Evolutionary conservation across 2,888 invertebrate genomes (phyloP), one percentile per base, ranked within the genome.

Genomic region (Plagodis pulveraria): DNA sequence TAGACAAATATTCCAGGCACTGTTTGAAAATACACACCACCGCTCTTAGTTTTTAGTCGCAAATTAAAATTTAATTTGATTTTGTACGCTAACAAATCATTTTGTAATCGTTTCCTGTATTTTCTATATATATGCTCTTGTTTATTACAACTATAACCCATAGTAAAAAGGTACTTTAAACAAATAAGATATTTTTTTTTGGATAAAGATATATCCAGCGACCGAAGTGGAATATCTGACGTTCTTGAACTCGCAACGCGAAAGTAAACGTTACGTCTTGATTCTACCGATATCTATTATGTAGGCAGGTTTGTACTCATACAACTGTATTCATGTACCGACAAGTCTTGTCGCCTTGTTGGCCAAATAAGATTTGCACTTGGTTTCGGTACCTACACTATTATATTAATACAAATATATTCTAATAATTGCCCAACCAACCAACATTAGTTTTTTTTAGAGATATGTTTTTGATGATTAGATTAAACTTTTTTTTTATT

Each of bases 301-400:
- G 38, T 4, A 38, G 38, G 6, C 38, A 38, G 38, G 38, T 38
- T 9, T 22, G 22, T 22, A 22, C 22, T 22, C 22, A 22, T 22
- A 4, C 22, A 12, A 40, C 40, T 52, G 47, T 52, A 43, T 33
- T 56, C 84, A 62, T 80, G 84, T 81, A 77, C 66, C 62, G 77
- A 84, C 84, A 78, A 73, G 84, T 84, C 67, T 61, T 61, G 48
- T 47, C 33, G 45, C 38, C 9, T 36, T 32, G 38, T 38, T 9
- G 5, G 7, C 22, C 22, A 22, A 22, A 22, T 4, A 22, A 22
- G 4, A 22, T 22, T 22, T 4, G 22, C 22, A 22, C 22, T 22
- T 22, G 22, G 22, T 22, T 22, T 22, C 22, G 22, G n/a, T 22
- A 22, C 22, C 22, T 22, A 22, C 22, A 22, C 1, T 22, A 22